phyloP scores from a whole-genome alignment of 2,888 invertebrate species.

The Chloromyia formosa region DNA sequence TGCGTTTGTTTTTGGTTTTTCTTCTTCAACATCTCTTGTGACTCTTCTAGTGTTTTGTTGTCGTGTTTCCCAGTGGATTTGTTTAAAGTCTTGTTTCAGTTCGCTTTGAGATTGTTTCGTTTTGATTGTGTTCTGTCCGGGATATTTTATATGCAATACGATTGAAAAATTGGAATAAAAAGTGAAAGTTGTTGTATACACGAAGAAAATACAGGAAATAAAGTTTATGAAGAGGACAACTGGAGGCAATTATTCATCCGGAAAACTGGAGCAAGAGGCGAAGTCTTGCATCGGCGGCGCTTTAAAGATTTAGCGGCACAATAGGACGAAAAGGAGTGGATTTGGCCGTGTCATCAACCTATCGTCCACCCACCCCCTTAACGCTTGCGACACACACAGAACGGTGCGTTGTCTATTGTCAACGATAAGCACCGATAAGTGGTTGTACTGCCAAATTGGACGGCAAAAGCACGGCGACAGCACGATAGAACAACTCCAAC shows the following conservation, averaged over 20 bases:
- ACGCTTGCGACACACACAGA: background rate
- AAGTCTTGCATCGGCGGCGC: background rate
- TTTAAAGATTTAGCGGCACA: background rate
- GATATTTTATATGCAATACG: slow-evolving; percentile 12
- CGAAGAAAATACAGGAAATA: background rate
- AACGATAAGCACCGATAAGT: slow-evolving; percentile 35
- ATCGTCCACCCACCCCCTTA: background rate
- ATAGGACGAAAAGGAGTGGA: slow-evolving; percentile 7
- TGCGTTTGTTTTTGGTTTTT: background rate
- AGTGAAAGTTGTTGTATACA: slow-evolving; percentile 25
- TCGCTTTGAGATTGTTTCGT: slow-evolving; percentile 13
- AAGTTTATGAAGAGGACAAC: slow-evolving; percentile 6
- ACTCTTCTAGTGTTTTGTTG: slow-evolving; percentile 1
- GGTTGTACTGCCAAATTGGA: slow-evolving; percentile 35
- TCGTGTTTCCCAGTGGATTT: slow-evolving; percentile 28
- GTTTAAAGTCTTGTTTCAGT: slow-evolving; percentile 20
- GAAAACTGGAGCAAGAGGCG: background rate
- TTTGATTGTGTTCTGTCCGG: slow-evolving; percentile 11
- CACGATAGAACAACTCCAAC: background rate
- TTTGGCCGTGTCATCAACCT: background rate
- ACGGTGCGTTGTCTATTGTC: slow-evolving; percentile 1
- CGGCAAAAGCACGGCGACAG: slow-evolving; percentile 7
- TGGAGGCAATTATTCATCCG: background rate
- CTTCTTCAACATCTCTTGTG: background rate
- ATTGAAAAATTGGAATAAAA: background rate